Evolutionary conservation across 2,113 vertebrate genomes (phyloP), one percentile per base, ranked within the genome.

Genomic region (Marmota monax): DNA sequence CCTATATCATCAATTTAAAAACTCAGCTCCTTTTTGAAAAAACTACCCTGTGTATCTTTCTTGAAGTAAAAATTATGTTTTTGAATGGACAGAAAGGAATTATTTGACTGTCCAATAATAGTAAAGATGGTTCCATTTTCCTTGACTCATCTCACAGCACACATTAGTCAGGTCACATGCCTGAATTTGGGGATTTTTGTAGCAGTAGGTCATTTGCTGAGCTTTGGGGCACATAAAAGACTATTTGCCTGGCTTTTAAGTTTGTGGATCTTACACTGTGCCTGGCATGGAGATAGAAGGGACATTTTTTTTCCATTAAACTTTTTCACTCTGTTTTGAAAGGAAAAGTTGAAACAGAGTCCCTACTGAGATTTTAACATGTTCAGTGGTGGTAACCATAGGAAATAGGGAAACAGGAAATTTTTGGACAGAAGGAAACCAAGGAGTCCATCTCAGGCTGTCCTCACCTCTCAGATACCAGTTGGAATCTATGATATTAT

Each of bases 281-380:
- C 94, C 97, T 98, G 96, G 96, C 96, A 93, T 95, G 86, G 58
- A 76, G 80, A 73, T 97, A 83, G 88, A 73, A 98, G 95, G 89
- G 70, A 92, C 97, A 82, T 96, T 97, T 96, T 95, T 94, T 97
- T 97, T 97, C 96, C 93, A 91, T 96, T 92, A 98, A 84, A 63
- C 32, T 73, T 98, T 97, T 96, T 98, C 93, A 92, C 82, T 96
- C 74, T 95, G 78, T 98, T 98, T 98, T 95, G 92, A 98, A 98
- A 97, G 96, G 96, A 96, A 96, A 98, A 96, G 95, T 97, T 98
- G 80, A 98, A 97, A 93, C 53, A 85, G 25, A 95, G 70, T 97
- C 90, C 88, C 95, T 80, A 96, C 89, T 96, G 97, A 97, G 90
- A 1, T 2, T 96, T 97, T 97, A 93, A 91, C 95, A 90, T 8